phyloP scores from a whole-genome alignment of 2,797 vertebrate species.

The Gallinago stenura region DNA sequence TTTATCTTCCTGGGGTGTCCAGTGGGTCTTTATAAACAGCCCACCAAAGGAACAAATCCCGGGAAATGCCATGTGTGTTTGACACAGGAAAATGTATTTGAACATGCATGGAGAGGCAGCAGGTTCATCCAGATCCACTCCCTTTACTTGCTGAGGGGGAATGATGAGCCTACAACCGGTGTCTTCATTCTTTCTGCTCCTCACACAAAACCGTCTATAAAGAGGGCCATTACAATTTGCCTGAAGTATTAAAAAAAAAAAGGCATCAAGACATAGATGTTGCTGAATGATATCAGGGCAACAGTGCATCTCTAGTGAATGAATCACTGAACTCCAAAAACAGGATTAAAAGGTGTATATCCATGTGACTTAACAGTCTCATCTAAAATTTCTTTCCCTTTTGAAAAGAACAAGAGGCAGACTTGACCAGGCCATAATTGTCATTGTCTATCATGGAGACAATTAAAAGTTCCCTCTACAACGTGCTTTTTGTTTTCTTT shows the following conservation, averaged over 20 bases:
- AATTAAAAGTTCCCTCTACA: not conserved
- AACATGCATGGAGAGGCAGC: not conserved
- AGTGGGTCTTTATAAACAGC: not conserved
- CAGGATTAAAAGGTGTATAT: not conserved
- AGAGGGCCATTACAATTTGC: not conserved
- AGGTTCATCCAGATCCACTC: not conserved
- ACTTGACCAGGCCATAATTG: not conserved
- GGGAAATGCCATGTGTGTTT: not conserved
- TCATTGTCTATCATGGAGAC: not conserved
- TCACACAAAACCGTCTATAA: not conserved
- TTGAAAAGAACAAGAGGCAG: not conserved
- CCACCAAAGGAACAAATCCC: not conserved
- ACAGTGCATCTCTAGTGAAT: not conserved
- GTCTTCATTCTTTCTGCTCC: not conserved
- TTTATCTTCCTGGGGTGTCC: not conserved
- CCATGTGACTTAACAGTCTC: not conserved
- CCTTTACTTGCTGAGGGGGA: not conserved
- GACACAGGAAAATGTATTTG: not conserved
- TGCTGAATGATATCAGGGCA: not conserved
- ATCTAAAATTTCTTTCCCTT: not conserved
- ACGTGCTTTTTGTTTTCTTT: not conserved
- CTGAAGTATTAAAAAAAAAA: not conserved
- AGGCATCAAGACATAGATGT: not conserved
- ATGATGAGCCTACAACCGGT: not conserved
- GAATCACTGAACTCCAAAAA: not conserved